Evolutionary conservation across 2,888 invertebrate species (phyloP).

Genomic region (Brachylomia viminalis): DNA sequence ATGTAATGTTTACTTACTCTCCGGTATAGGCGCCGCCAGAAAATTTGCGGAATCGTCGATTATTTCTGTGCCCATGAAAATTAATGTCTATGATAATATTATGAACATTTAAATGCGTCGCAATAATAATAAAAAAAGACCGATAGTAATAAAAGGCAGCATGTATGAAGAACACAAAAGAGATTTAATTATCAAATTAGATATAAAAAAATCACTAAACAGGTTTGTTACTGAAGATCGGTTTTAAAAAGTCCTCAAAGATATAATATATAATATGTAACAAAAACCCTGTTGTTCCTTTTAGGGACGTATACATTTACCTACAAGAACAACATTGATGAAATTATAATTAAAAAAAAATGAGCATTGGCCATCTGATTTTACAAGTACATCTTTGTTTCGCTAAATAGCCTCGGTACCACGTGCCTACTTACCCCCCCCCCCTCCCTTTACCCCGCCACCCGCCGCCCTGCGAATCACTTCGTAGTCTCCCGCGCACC

Average conservation of each 20-base stretch:
- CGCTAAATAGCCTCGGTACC: no score
- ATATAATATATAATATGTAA: no score
- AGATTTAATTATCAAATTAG: not conserved
- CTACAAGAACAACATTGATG: no score
- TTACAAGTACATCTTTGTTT: no score
- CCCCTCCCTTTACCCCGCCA: no score
- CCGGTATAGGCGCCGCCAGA: conserved; percentile 76
- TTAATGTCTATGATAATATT: not conserved
- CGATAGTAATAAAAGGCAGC: not conserved
- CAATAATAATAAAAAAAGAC: not conserved
- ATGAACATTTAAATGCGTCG: not conserved
- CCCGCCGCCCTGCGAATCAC: no score
- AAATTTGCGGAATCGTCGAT: conserved; percentile 80
- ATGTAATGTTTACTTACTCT: conserved; percentile 72
- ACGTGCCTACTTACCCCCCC: no score
- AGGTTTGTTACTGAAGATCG: not conserved
- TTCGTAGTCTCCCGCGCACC: no score
- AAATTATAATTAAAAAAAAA: no score
- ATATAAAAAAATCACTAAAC: not conserved
- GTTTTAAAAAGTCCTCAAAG: not conserved
- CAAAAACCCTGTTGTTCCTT: no score
- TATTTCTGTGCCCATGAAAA: conserved; percentile 70
- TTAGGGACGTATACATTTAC: no score
- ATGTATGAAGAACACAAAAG: not conserved
- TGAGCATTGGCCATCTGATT: no score